Evolutionary conservation across 2,797 vertebrate species (phyloP).

Genomic region (Leptoclinus maculatus): DNA sequence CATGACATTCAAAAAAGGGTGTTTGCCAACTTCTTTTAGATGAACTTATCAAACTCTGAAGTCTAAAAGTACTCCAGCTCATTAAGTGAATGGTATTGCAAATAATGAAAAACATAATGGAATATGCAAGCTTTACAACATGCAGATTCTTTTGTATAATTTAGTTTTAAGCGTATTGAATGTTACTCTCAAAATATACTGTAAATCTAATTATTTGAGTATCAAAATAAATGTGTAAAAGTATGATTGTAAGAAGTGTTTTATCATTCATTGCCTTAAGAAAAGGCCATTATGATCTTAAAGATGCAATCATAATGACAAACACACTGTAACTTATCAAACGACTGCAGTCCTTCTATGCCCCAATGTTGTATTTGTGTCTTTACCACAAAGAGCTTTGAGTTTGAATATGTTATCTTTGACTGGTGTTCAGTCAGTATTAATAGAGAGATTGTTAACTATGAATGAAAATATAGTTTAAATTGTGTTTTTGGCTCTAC

Average conservation of each 20-base stretch:
- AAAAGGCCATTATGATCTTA: background rate
- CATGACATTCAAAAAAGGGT: constrained; percentile 72
- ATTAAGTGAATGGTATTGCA: constrained; percentile 59
- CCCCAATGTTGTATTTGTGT: no score
- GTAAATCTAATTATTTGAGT: constrained; percentile 64
- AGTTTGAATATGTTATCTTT: no score
- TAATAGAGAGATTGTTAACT: no score
- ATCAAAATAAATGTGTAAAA: constrained; percentile 77
- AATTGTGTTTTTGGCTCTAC: no score
- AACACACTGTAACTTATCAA: no score
- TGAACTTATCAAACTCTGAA: constrained; percentile 50
- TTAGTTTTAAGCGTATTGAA: constrained; percentile 74
- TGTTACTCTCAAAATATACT: constrained; percentile 72
- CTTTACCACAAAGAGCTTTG: no score
- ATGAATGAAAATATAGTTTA: no score
- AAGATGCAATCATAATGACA: background rate
- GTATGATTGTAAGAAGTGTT: constrained; percentile 38
- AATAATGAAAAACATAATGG: constrained; percentile 30
- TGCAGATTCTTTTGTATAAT: constrained; percentile 67
- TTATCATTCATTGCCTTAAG: background rate
- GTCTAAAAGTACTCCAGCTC: constrained; percentile 56
- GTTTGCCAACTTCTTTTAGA: constrained; percentile 61
- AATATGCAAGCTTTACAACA: constrained; percentile 72
- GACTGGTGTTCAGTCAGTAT: no score
- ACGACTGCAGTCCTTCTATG: no score